Conservation (phyloP, 2,113 vertebrate genomes). For the Phaethon lepturus region DNA sequence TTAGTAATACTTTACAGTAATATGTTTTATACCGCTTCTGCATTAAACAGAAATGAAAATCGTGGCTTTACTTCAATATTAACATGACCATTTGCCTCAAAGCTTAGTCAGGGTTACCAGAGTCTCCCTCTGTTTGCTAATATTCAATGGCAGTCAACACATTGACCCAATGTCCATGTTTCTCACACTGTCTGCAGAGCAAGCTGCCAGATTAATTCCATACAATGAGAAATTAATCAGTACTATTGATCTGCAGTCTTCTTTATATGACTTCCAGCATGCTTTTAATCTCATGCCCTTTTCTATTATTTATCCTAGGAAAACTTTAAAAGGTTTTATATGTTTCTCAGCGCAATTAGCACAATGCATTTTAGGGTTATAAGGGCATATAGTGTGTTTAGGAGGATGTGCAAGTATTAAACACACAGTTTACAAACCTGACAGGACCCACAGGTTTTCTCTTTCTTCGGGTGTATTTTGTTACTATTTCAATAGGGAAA, state of each 20-base stretch:
- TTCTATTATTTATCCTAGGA: not conserved
- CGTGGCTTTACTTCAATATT: not conserved
- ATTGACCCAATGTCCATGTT: not conserved
- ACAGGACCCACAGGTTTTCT: not conserved
- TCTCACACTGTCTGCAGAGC: not conserved
- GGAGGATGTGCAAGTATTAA: not conserved
- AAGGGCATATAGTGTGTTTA: not conserved
- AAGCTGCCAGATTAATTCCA: not conserved
- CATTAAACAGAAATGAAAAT: constrained; percentile 30
- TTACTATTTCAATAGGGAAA: constrained; percentile 14
- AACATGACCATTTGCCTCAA: not conserved
- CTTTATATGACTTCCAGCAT: not conserved
- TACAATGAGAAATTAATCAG: not conserved
- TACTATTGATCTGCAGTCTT: constrained; percentile 1
- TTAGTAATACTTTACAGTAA: not conserved
- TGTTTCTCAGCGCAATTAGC: not conserved
- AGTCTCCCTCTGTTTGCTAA: not conserved
- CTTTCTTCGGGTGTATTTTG: not conserved
- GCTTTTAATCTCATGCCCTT: not conserved
- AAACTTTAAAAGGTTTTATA: not conserved
- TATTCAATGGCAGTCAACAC: not conserved
- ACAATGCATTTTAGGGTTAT: not conserved
- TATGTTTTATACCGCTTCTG: not conserved
- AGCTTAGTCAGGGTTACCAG: not conserved
- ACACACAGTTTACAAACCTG: not conserved